phyloP scores from a whole-genome alignment of 2,797 vertebrate genomes.

The Sebastes variabilis region DNA sequence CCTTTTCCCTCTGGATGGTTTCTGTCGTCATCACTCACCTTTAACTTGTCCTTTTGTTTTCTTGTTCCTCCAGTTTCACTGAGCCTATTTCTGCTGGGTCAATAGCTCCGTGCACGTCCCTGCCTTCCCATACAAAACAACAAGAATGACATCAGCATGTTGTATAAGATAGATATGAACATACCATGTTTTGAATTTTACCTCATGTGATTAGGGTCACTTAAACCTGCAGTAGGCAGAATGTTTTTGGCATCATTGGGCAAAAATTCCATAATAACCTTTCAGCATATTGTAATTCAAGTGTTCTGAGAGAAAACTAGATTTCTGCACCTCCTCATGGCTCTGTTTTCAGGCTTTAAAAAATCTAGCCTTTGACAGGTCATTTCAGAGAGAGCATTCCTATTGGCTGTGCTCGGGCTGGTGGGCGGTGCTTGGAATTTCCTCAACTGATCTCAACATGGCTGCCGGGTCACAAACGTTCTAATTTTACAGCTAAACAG shows the following conservation, averaged over 20 bases:
- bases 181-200: not conserved
- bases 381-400: too few relatives aligned
- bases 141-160: not conserved
- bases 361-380: too few relatives aligned
- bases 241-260: too few relatives aligned
- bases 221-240: not conserved
- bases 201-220: not conserved
- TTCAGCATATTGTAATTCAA: too few relatives aligned
- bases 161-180: not conserved
- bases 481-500: too few relatives aligned
- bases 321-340: too few relatives aligned
- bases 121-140: not conserved
- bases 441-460: too few relatives aligned
- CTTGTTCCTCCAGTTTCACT: not conserved
- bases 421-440: too few relatives aligned
- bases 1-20: not conserved
- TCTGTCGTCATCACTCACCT: not conserved
- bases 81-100: not conserved
- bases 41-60: not conserved
- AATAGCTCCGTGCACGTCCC: not conserved
- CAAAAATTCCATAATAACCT: too few relatives aligned
- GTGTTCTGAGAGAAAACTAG: too few relatives aligned
- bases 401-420: accelerated
- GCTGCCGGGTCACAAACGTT: accelerated
- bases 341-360: too few relatives aligned